Percentiles rank a stretch among this genome's conserved stretches.
phyloP scores from a whole-genome alignment of 2,797 vertebrate species.

The Brotula barbata region DNA sequence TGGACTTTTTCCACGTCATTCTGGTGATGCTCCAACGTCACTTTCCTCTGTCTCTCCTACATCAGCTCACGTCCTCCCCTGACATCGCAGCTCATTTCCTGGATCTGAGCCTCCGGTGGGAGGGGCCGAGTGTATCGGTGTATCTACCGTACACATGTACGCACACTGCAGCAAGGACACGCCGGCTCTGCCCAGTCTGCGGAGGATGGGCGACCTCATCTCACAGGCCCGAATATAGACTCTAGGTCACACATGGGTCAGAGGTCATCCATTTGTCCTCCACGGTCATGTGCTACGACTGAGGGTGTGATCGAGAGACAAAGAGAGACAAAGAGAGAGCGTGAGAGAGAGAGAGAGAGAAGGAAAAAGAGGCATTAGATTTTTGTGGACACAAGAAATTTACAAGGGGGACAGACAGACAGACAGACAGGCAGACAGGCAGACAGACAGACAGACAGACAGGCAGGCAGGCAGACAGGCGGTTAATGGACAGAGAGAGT shows the following conservation, averaged over 20 bases:
- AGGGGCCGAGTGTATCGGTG: slow-evolving; percentile 31
- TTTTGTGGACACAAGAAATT: not conserved
- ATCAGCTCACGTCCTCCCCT: slow-evolving; percentile 25
- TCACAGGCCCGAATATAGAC: slow-evolving; percentile 50
- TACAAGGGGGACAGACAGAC: not conserved
- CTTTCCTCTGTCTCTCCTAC: not conserved
- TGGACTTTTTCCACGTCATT: no score
- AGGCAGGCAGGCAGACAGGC: not conserved
- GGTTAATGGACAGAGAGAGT: slow-evolving; percentile 20
- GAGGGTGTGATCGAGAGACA: not conserved
- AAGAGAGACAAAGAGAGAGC: not conserved
- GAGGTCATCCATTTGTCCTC: slow-evolving; percentile 49
- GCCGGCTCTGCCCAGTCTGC: slow-evolving; percentile 10
- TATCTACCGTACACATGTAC: slow-evolving; percentile 27
- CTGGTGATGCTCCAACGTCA: no score
- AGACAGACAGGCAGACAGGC: not conserved
- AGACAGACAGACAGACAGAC: not conserved
- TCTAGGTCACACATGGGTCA: slow-evolving; percentile 53
- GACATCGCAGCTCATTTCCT: slow-evolving; percentile 33
- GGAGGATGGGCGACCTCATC: slow-evolving; percentile 15
- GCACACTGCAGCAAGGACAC: slow-evolving; percentile 62
- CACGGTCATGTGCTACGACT: slow-evolving; percentile 20
- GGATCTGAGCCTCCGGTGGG: slow-evolving; percentile 44
- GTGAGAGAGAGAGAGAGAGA: slow-evolving; percentile 2
- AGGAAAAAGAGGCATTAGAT: not conserved